Evolutionary conservation across 2,113 vertebrate genomes (phyloP).

Genomic region (Corynorhinus townsendii): DNA sequence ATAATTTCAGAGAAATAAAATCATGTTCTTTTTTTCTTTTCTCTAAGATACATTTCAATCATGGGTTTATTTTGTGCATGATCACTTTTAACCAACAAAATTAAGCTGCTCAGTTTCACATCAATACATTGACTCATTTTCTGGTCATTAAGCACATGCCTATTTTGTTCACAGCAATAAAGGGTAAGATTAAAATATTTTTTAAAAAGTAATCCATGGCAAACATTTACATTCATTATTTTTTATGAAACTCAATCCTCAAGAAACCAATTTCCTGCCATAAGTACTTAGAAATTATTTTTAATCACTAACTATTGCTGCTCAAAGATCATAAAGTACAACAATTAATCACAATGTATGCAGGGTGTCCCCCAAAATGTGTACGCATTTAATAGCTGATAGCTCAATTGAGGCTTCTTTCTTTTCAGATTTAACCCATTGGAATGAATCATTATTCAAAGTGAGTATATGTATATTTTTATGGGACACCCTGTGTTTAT

Average conservation of each 20-base stretch:
- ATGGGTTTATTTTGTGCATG: slow-evolving; percentile 1
- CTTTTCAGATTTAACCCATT: not conserved
- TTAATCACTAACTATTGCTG: slow-evolving; percentile 7
- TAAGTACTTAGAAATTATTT: not conserved
- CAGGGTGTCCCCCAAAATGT: not conserved
- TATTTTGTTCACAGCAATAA: slow-evolving; percentile 15
- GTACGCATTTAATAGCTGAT: not conserved
- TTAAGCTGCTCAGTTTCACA: slow-evolving; percentile 8
- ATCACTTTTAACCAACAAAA: slow-evolving; percentile 17
- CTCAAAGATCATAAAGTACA: not conserved
- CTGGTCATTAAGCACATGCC: not conserved
- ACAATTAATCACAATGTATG: not conserved
- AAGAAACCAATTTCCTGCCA: not conserved
- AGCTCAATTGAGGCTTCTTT: not conserved
- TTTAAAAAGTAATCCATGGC: not conserved
- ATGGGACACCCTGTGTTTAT: not conserved
- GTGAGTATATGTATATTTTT: not conserved
- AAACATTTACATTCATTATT: not conserved
- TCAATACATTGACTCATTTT: slow-evolving; percentile 21
- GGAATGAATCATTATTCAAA: not conserved
- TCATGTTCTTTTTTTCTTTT: not conserved
- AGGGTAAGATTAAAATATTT: slow-evolving; percentile 22
- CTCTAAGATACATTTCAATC: not conserved
- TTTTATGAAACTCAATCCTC: slow-evolving; percentile 23
- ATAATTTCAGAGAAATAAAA: slow-evolving; percentile 37